Evolutionary conservation across 2,113 vertebrate species (phyloP).

Genomic region (Apaloderma vittatum): DNA sequence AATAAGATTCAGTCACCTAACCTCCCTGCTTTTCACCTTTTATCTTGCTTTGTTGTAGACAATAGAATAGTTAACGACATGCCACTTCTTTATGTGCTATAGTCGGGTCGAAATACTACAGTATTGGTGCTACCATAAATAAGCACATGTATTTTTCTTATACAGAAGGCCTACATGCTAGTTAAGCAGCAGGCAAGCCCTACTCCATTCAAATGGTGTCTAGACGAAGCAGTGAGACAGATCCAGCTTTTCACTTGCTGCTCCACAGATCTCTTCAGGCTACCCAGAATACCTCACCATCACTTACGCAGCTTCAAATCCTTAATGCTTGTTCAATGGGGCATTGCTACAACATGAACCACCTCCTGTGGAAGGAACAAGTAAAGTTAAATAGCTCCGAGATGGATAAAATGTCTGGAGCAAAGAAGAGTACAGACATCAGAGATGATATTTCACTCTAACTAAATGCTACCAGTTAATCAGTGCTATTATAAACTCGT

Average conservation of each 20-base stretch:
- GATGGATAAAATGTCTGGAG: slow-evolving; percentile 14
- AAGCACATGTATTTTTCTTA: neutral
- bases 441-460: slow-evolving; percentile 41
- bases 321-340: neutral
- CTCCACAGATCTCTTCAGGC: neutral
- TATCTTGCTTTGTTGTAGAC: neutral
- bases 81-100: neutral
- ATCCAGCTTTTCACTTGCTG: neutral
- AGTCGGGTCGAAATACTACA: neutral
- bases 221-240: neutral
- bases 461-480: slow-evolving; percentile 47
- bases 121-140: neutral
- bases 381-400: neutral
- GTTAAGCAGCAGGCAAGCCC: neutral
- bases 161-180: neutral
- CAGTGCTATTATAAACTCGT: slow-evolving; percentile 48
- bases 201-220: neutral
- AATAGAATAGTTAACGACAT: neutral
- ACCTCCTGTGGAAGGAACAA: neutral
- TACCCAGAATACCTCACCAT: neutral
- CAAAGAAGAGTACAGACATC: neutral
- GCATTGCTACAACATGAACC: neutral
- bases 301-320: neutral
- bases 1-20: neutral
- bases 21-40: neutral